Conservation (phyloP, 2,113 vertebrate genomes). For the Lucifuga dentata region DNA sequence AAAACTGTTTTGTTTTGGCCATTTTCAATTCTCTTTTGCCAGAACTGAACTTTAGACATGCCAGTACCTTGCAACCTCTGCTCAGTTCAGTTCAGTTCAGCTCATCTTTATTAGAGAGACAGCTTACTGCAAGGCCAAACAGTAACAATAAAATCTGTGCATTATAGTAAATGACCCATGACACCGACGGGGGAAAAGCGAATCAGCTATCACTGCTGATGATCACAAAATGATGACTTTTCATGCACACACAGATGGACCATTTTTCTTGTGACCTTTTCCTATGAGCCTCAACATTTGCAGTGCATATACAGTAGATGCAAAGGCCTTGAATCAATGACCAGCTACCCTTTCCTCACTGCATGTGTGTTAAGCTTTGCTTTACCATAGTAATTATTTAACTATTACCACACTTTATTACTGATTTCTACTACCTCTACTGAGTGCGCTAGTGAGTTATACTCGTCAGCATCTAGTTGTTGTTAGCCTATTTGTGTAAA, state of each 20-base stretch:
- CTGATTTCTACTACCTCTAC: too few species aligned
- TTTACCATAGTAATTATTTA: constrained; percentile 1
- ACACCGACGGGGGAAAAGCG: constrained; percentile 38
- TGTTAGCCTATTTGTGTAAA: too few species aligned
- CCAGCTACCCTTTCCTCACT: constrained; percentile 7
- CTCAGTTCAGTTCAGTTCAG: constrained; percentile 46
- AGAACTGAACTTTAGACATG: too few species aligned
- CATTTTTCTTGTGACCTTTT: constrained; percentile 10
- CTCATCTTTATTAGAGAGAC: constrained; percentile 56
- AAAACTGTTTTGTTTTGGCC: too few species aligned
- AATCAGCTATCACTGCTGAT: constrained; percentile 60
- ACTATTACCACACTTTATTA: too few species aligned
- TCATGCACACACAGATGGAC: constrained; percentile 1
- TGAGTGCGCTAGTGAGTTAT: too few species aligned
- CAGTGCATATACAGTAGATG: constrained; percentile 21
- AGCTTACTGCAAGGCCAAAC: constrained; percentile 56
- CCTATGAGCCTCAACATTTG: constrained; percentile 12
- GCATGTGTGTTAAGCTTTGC: too few species aligned
- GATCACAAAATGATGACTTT: constrained; percentile 37
- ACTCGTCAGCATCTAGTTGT: too few species aligned
- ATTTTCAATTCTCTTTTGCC: too few species aligned
- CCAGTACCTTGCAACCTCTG: too few species aligned
- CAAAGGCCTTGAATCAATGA: constrained; percentile 31
- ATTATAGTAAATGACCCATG: constrained; percentile 66
- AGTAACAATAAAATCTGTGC: constrained; percentile 41